Evolutionary conservation across 2,113 vertebrate species (phyloP).

Genomic region (Pomatostomus ruficeps): DNA sequence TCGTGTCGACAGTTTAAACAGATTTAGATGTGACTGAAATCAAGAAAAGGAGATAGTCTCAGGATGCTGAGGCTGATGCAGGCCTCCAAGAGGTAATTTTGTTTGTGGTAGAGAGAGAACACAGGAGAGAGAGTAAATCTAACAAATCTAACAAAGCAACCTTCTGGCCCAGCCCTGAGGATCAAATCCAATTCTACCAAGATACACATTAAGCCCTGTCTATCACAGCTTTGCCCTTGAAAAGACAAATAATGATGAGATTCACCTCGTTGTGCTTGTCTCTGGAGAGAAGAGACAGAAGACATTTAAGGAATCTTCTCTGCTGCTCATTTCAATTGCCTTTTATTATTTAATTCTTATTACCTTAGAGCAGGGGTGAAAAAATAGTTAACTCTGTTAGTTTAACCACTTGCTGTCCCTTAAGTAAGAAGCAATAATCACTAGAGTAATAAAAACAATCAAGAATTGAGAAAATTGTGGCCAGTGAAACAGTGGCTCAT

Average conservation of each 20-base stretch:
- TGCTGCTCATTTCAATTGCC: constrained; percentile 1
- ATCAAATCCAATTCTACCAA: constrained; percentile 90
- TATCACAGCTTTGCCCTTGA: constrained; percentile 86
- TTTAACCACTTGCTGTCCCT: neutral
- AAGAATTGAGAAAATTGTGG: neutral
- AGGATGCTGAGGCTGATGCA: constrained; percentile 63
- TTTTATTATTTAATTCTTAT: constrained; percentile 1
- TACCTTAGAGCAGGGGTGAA: neutral
- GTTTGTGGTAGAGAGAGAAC: constrained; percentile 71
- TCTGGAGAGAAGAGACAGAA: constrained; percentile 64
- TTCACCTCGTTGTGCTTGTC: constrained; percentile 51
- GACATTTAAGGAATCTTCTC: constrained; percentile 22
- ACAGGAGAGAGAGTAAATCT: constrained; percentile 75
- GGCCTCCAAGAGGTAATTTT: constrained; percentile 79
- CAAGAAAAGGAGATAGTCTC: constrained; percentile 69
- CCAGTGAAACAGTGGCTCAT: neutral
- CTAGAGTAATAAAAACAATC: neutral
- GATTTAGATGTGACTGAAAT: constrained; percentile 78
- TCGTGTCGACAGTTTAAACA: constrained; percentile 72
- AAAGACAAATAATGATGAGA: constrained; percentile 82
- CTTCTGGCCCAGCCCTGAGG: constrained; percentile 81
- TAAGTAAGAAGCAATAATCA: neutral
- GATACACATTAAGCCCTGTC: constrained; percentile 88
- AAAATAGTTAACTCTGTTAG: neutral
- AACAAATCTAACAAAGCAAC: constrained; percentile 79